Conservation (phyloP, 1,140 invertebrate genomes). For the Berghia stephanieae region DNA sequence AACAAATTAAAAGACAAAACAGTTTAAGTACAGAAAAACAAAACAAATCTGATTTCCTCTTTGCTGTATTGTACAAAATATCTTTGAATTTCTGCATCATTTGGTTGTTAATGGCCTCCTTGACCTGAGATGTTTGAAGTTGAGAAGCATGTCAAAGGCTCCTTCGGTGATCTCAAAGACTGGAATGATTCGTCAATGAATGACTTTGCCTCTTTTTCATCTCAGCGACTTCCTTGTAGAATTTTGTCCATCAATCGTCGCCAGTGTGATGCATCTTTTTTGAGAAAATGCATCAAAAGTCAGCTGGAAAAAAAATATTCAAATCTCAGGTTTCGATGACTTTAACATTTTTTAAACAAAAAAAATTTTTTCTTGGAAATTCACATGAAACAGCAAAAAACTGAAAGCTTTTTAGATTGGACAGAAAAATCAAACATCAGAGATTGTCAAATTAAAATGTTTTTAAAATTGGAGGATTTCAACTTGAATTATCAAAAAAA, state of each 20-base stretch:
- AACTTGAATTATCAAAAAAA: background rate
- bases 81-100: constrained; percentile 84
- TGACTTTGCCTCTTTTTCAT: constrained; percentile 83
- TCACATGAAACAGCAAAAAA: too few relatives aligned
- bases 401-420: too few relatives aligned
- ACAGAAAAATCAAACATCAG: too few relatives aligned
- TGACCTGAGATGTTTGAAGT: constrained; percentile 82
- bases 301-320: constrained; percentile 64
- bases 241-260: constrained; percentile 81
- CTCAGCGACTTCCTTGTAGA: constrained; percentile 75
- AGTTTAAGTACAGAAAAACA: too few relatives aligned
- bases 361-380: too few relatives aligned
- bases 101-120: constrained; percentile 77
- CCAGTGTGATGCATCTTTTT: constrained; percentile 83
- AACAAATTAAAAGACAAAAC: too few relatives aligned
- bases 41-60: constrained; percentile 70
- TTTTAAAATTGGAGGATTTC: background rate
- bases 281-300: constrained; percentile 84
- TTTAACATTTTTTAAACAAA: too few relatives aligned
- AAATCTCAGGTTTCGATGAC: constrained; percentile 12
- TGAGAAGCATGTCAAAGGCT: constrained; percentile 81
- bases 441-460: background rate
- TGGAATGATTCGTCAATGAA: constrained; percentile 89
- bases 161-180: constrained; percentile 80
- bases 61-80: constrained; percentile 84